Evolutionary conservation across 2,113 vertebrate genomes (phyloP), one percentile per base, ranked within the genome.

Genomic region (Sitta europaea): DNA sequence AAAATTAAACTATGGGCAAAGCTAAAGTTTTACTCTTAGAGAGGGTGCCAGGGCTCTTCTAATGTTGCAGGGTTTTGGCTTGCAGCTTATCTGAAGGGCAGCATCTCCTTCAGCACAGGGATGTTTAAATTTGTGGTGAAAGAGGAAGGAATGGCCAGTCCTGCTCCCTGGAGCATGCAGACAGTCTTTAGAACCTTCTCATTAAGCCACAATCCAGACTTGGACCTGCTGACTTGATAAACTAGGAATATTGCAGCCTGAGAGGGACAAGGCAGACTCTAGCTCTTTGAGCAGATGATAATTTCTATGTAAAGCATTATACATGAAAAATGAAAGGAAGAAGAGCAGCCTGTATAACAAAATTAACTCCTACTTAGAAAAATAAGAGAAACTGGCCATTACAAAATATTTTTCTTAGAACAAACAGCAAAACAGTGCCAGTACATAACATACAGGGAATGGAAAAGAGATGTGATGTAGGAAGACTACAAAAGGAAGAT

Each of bases 241-340:
- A 59, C 28, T 5, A 33, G 13, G 33, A 88, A 38, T 51, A 71
- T 1, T 45, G 36, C 59, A 77, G 51, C 35, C 80, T 50, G 22
- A 75, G 55, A 70, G 8, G 27, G 63, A n/a, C 0, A 0, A 84
- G 22, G 68, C 61, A 84, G 67, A 70, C 71, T 73, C 23, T 0
- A 55, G 80, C 15, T 84, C 43, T 50, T 53, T 17, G n/a, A 75
- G 76, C 63, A 81, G 65, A 72, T 12, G 67, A 67, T 84, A 92
- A 91, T 84, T 86, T 20, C 91, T 78, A n/a, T 40, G 94, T 81
- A 95, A 93, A 91, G 61, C 31, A 91, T 72, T 91, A 53, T 2
- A 65, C 20, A 29, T 71, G 74, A 95, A 94, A 66, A 82, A 95
- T 67, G 51, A 95, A 91, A 94, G 84, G 91, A 94, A 83, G 89